These are phyloP conservation scores for Mythimna vitellina DNA, from an alignment of 2,888 invertebrate genomes.

Conservation along the genomic window DNA sequence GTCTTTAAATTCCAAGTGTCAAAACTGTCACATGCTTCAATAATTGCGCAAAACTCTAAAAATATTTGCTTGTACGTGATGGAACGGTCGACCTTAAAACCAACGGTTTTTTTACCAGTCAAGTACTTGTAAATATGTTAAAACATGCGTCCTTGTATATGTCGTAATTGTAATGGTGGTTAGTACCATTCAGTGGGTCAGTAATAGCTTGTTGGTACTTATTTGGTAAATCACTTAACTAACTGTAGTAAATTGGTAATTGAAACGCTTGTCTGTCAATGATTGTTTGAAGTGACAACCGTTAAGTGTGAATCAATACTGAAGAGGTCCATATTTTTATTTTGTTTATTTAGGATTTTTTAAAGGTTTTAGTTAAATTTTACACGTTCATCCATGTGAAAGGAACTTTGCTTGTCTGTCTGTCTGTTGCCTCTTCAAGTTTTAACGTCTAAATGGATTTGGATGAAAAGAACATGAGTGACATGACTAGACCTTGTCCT, in stretches of 20 bases:
- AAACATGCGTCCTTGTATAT: conserved; percentile 52
- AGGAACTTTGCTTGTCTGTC: no score
- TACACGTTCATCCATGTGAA: no score
- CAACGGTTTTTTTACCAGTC: conserved; percentile 46
- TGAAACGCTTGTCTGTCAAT: conserved; percentile 29
- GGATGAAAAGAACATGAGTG: no score
- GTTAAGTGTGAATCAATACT: background rate
- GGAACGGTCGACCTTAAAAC: conserved; percentile 60
- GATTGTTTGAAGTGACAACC: conserved; percentile 5
- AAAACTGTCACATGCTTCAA: background rate
- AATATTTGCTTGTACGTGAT: conserved; percentile 51
- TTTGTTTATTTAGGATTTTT: background rate
- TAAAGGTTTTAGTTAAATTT: background rate
- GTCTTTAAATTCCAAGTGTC: no score
- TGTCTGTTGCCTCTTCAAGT: no score
- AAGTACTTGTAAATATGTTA: conserved; percentile 44
- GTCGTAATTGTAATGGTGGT: conserved; percentile 49
- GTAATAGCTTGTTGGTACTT: conserved; percentile 7
- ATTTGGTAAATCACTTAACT: conserved; percentile 49
- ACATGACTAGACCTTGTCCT: no score
- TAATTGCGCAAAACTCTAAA: conserved; percentile 40
- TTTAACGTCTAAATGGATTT: no score
- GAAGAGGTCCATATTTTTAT: background rate
- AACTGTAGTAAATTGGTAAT: conserved; percentile 52
- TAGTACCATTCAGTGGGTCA: conserved; percentile 33